Evolutionary conservation across 2,113 vertebrate genomes (phyloP).

Genomic region (Amblyornis subalaris): DNA sequence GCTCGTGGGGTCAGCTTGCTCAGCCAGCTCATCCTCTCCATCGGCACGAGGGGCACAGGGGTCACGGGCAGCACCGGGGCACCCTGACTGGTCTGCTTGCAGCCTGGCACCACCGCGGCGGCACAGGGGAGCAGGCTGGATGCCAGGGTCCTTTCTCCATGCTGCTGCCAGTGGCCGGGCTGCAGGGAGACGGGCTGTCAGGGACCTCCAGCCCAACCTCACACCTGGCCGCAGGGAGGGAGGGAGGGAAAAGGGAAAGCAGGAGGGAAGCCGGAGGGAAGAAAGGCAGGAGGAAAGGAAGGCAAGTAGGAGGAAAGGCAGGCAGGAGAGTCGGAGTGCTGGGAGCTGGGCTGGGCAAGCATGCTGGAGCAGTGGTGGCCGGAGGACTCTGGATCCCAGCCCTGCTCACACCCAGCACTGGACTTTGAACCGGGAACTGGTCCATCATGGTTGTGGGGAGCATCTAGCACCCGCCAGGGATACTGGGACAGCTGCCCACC

Average conservation of each 20-base stretch:
- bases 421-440: neutral
- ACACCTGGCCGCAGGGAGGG: neutral
- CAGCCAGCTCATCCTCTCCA: constrained; percentile 91
- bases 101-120: neutral
- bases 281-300: neutral
- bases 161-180: neutral
- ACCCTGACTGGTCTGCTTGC: neutral
- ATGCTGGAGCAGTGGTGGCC: neutral
- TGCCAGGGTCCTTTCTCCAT: neutral
- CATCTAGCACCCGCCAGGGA: neutral
- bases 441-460: neutral
- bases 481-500: neutral
- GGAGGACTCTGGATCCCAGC: neutral
- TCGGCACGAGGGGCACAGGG: neutral
- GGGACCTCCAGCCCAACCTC: neutral
- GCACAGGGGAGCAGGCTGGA: neutral
- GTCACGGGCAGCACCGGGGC: neutral
- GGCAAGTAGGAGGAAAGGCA: neutral
- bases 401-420: neutral
- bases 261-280: neutral
- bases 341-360: neutral
- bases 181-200: neutral
- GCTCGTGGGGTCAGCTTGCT: constrained; percentile 88
- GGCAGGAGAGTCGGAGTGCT: neutral
- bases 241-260: neutral